These are phyloP conservation scores for Turritopsis rubra DNA, from an alignment of 30 jellyfish, hydroid and myxozoan genomes.

Conservation along the genomic window DNA sequence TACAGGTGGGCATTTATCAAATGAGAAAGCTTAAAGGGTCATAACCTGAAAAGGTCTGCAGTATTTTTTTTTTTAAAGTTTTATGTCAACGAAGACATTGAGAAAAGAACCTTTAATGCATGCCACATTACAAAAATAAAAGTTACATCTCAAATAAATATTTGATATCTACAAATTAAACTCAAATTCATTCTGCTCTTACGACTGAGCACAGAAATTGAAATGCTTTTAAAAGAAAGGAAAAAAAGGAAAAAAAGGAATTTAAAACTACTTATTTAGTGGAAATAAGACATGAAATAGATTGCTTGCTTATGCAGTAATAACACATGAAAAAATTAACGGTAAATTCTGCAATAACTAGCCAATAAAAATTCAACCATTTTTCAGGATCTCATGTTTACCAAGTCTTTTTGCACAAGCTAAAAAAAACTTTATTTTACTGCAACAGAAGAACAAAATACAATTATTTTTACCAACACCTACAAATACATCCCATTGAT, in stretches of 20 bases:
- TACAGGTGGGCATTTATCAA: too few species aligned
- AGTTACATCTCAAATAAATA: neutral
- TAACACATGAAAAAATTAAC: neutral
- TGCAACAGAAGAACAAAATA: neutral
- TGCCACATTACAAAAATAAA: neutral
- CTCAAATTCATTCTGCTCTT: neutral
- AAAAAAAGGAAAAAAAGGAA: neutral
- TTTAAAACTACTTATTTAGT: neutral
- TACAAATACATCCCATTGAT: conserved; percentile 93
- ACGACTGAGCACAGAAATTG: neutral
- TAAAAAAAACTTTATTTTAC: too few species aligned
- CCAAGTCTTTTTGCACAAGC: too few species aligned
- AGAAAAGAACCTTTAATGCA: neutral
- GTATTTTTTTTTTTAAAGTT: too few species aligned
- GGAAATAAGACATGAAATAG: too few species aligned
- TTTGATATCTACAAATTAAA: neutral
- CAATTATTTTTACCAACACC: neutral
- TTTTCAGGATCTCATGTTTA: too few species aligned
- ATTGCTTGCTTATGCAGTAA: neutral
- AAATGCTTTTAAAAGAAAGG: neutral
- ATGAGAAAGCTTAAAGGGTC: too few species aligned
- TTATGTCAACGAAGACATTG: too few species aligned
- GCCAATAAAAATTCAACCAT: too few species aligned
- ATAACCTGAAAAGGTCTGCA: too few species aligned
- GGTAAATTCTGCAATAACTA: neutral